These are phyloP conservation scores for Dryobates pubescens DNA, from an alignment of 2,797 vertebrate genomes.

Conservation along the genomic window DNA sequence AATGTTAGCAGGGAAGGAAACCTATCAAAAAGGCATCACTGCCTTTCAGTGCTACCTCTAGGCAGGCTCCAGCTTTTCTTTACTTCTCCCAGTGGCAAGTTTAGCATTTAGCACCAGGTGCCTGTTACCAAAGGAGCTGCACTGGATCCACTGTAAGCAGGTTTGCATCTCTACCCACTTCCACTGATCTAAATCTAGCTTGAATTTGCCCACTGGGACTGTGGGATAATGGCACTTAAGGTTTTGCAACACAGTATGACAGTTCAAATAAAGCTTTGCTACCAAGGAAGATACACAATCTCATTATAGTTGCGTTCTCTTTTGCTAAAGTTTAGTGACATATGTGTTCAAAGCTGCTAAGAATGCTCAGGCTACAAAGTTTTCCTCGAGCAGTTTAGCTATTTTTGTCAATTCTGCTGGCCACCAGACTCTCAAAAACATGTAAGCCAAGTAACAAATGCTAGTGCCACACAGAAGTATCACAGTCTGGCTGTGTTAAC, in stretches of 20 bases:
- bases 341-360: background rate
- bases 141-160: background rate
- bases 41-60: background rate
- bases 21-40: background rate
- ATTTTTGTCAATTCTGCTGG: background rate
- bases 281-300: background rate
- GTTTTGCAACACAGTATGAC: background rate
- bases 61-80: background rate
- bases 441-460: background rate
- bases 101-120: background rate
- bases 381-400: conserved; percentile 15
- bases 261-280: background rate
- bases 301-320: background rate
- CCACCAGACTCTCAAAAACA: background rate
- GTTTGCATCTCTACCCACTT: background rate
- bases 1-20: background rate
- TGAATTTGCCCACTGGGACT: background rate
- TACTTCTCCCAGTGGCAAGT: background rate
- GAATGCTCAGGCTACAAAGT: background rate
- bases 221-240: background rate
- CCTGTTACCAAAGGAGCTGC: background rate
- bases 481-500: background rate
- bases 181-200: background rate
- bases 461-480: background rate
- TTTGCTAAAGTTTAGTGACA: background rate